A percentile compares a stretch with the other conserved stretches of the same genome.
These are phyloP conservation scores for Perca flavescens DNA, from an alignment of 2,113 vertebrate genomes.

Conservation along the genomic window DNA sequence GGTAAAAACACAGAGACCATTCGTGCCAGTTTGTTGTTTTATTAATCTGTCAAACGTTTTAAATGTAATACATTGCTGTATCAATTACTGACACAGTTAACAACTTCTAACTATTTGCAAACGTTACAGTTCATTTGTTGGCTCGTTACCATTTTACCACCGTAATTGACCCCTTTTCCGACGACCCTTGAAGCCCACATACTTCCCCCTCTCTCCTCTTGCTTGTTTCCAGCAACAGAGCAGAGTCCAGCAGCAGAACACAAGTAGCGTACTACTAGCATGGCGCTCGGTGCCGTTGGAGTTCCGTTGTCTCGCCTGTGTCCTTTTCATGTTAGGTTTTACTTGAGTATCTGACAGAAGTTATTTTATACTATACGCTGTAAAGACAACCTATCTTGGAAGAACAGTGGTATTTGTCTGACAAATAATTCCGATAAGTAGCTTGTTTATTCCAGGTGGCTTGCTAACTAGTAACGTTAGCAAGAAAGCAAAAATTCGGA, in stretches of 20 bases:
- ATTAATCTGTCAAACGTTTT: background rate
- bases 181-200: conserved; percentile 36
- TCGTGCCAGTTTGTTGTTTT: background rate
- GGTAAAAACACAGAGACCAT: background rate
- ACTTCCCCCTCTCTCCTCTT: conserved; percentile 31
- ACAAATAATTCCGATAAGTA: conserved; percentile 31
- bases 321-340: conserved; percentile 40
- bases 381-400: background rate
- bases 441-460: conserved; percentile 30
- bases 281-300: conserved; percentile 73
- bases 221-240: conserved; percentile 53
- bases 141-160: background rate
- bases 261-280: conserved; percentile 66
- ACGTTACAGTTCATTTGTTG: background rate
- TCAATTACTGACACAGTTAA: background rate
- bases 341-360: background rate
- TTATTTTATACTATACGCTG: rapidly evolving
- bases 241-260: conserved; percentile 55
- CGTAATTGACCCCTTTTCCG: background rate
- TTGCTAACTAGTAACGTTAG: conserved; percentile 71
- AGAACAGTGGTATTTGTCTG: background rate
- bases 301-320: conserved; percentile 51
- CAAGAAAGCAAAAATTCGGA: conserved; percentile 68
- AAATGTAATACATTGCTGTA: background rate
- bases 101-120: background rate